Base-by-base conservation (phyloP, 2,797 vertebrate genomes). In the Rhodeus uyekii region DNA sequence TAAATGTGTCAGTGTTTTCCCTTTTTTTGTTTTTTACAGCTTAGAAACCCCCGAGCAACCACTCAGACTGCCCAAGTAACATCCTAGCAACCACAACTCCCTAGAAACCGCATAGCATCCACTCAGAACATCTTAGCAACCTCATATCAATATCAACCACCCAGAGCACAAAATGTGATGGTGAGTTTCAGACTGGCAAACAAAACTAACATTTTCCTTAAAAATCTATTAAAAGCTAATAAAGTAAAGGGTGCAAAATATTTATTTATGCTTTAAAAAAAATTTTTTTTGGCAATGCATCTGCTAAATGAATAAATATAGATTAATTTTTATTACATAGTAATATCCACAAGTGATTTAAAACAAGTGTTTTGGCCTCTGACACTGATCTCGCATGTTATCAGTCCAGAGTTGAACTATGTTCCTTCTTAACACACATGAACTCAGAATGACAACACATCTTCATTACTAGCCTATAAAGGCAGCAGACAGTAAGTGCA, bases 381-480 rank as follows among this genome's bases (percentile, higher is more conserved):
- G 68, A 76, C 77, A 73, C 36, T 80, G 29, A 81, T 87, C 53
- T 75, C 50, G 46, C 13, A 86, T 87, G 90, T 92, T 94, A 94
- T 93, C 84, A 83, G 88, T 81, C 58, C 78, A 83, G 78, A 90
- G 91, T 90, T 93, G 93, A 94, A 91, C 92, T 94, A 86, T 93
- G 90, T 67, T 88, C 89, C 67, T 34, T 42, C 82, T 78, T 46
- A 80, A 80, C 72, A 58, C 44, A 64, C 73, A 76, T 64, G 24
- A 80, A 58, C 74, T 68, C 82, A 74, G 67, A 63, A 80, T 68
- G 67, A 63, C 78, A 78, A 91, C 86, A 87, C 88, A 80, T 93
- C 94, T 95, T 92, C 89, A 92, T 95, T 95, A 92, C 93, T 86
- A 86, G 90, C 86, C 87, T 92, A 88, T 90, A 89, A 91, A 93